Percentiles rank a stretch among this genome's conserved stretches.
Conservation (phyloP, 2,888 invertebrate species). For the Diogma glabrata region DNA sequence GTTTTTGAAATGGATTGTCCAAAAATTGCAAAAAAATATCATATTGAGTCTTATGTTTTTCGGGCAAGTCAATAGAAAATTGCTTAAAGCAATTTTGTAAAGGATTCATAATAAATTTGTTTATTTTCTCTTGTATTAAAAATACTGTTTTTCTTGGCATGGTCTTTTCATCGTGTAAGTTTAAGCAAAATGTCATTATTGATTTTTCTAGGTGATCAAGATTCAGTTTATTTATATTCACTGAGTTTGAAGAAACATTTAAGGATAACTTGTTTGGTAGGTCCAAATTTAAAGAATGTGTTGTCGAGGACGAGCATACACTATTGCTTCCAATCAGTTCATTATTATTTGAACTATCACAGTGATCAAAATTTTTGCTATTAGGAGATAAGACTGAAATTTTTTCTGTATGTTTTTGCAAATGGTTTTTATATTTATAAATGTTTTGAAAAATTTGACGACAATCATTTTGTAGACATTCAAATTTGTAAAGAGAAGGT, state of each 20-base stretch:
- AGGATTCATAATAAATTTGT: background rate
- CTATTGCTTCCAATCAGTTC: no score
- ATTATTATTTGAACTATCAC: no score
- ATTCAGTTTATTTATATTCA: background rate
- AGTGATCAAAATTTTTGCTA: no score
- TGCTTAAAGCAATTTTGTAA: background rate
- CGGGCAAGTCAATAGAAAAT: background rate
- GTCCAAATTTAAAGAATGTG: no score
- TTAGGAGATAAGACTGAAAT: background rate
- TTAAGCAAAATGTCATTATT: background rate
- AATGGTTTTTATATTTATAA: background rate
- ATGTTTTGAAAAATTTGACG: constrained; percentile 5
- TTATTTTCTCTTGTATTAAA: background rate
- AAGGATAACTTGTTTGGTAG: background rate
- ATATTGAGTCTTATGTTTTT: background rate
- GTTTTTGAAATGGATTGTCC: background rate
- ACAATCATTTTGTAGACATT: constrained; percentile 2
- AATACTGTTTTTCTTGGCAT: background rate
- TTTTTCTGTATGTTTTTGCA: background rate
- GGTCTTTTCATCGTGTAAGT: background rate
- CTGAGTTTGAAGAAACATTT: background rate
- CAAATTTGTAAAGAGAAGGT: constrained; percentile 8
- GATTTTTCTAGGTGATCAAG: background rate
- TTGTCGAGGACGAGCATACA: no score
- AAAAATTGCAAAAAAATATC: background rate